Percentiles rank a stretch among this genome's conserved stretches.
phyloP scores from a whole-genome alignment of 1,140 invertebrate species.

The Drosophila persimilis region DNA sequence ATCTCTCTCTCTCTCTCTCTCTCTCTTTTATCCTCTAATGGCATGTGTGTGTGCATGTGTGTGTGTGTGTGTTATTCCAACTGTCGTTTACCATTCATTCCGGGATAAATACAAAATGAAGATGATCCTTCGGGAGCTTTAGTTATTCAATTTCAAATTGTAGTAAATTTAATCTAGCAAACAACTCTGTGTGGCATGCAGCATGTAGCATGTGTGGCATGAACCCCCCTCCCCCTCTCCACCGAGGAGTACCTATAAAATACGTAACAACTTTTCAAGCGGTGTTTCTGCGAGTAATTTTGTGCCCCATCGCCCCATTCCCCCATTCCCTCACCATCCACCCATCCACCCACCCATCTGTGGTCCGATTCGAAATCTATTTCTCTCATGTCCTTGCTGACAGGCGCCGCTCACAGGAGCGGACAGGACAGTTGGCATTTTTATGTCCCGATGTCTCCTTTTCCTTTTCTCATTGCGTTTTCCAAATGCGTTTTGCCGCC shows the following conservation, averaged over 20 bases:
- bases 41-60: slow-evolving; percentile 22
- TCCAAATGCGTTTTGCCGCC: slow-evolving; percentile 71
- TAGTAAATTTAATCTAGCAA: slow-evolving; percentile 80
- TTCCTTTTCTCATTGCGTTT: slow-evolving; percentile 63
- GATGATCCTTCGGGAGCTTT: slow-evolving; percentile 80
- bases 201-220: background rate
- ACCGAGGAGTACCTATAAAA: slow-evolving; percentile 30
- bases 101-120: slow-evolving; percentile 80
- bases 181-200: slow-evolving; percentile 28
- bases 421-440: slow-evolving; percentile 79
- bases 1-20: background rate
- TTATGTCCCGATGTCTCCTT: slow-evolving; percentile 32
- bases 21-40: background rate
- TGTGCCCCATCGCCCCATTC: too few species aligned
- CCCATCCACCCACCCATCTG: too few species aligned
- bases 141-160: slow-evolving; percentile 80
- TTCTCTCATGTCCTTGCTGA: slow-evolving; percentile 72
- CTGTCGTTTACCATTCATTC: slow-evolving; percentile 79
- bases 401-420: slow-evolving; percentile 74
- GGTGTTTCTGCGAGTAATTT: too few species aligned
- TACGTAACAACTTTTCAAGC: slow-evolving; percentile 51
- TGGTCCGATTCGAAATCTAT: slow-evolving; percentile 54
- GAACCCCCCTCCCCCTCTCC: background rate
- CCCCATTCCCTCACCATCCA: too few species aligned
- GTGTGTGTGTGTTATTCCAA: slow-evolving; percentile 61